Conservation (phyloP, 2,888 invertebrate species). For the Clunio marinus region DNA sequence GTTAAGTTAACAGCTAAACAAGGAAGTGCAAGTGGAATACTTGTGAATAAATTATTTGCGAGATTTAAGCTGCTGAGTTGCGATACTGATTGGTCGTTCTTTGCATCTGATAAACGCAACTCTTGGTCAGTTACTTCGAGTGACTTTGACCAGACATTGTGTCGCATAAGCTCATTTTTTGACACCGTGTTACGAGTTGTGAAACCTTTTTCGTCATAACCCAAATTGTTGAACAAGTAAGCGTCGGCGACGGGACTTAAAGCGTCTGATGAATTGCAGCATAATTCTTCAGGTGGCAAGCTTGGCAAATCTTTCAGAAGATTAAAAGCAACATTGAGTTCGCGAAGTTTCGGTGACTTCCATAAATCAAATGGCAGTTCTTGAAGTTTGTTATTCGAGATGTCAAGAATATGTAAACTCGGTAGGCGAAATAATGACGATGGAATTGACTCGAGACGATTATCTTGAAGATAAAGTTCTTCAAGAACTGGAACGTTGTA, state of each 20-base stretch:
- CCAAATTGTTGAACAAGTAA: constrained; percentile 39
- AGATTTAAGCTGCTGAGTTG: constrained; percentile 74
- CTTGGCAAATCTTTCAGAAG: constrained; percentile 70
- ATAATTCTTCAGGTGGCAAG: constrained; percentile 44
- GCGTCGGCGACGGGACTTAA: constrained; percentile 40
- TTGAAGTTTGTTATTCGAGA: constrained; percentile 91
- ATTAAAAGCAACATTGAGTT: constrained; percentile 86
- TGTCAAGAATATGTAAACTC: constrained; percentile 72
- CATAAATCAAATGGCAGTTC: constrained; percentile 78
- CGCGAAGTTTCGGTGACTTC: constrained; percentile 78
- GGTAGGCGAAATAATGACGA: constrained; percentile 77
- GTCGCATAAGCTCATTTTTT: constrained; percentile 63
- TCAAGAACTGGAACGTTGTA: constrained; percentile 77
- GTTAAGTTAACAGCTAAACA: constrained; percentile 85
- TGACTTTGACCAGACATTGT: constrained; percentile 70
- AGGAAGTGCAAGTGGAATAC: constrained; percentile 81
- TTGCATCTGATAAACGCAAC: constrained; percentile 56
- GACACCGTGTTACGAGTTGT: constrained; percentile 15
- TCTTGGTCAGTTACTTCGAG: constrained; percentile 66
- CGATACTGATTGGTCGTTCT: constrained; percentile 57
- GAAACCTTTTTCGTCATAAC: constrained; percentile 18
- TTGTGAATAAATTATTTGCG: constrained; percentile 84
- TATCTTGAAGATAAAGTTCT: constrained; percentile 89
- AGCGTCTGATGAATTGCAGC: constrained; percentile 34
- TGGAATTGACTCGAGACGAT: constrained; percentile 78